Conservation (phyloP, 2,113 vertebrate genomes). For the Cololabis saira region DNA sequence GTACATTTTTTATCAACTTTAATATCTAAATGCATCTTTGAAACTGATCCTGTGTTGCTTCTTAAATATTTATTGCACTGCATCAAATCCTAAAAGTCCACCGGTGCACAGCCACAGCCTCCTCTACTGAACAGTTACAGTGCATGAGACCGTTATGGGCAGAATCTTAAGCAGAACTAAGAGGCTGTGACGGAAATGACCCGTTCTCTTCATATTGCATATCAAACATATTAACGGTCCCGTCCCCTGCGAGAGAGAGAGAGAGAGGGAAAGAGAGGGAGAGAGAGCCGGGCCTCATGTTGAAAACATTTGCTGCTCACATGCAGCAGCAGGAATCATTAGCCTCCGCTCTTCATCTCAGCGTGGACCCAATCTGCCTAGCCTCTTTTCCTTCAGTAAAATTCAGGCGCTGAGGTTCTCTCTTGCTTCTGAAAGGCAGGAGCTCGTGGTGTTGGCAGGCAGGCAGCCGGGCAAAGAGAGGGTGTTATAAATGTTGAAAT, state of each 20-base stretch:
- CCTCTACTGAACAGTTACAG: conserved; percentile 4
- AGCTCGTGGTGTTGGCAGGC: not conserved
- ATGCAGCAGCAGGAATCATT: conserved; percentile 5
- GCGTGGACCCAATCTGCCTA: conserved; percentile 13
- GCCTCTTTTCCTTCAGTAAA: conserved; percentile 14
- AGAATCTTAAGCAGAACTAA: conserved; percentile 8
- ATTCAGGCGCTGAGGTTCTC: conserved; percentile 1
- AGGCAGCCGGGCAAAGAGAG: not conserved
- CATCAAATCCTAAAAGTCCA: conserved; percentile 1
- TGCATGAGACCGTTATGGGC: not conserved
- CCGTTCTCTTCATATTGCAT: not conserved
- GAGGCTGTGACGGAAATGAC: conserved; percentile 2
- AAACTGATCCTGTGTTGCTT: not conserved
- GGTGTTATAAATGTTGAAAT: not conserved
- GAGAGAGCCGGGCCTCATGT: not conserved
- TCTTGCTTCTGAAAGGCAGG: not conserved
- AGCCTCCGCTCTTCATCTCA: conserved; percentile 3
- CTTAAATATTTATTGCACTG: conserved; percentile 6
- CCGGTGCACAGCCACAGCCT: not conserved
- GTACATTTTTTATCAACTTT: not conserved
- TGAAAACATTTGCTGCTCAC: not conserved
- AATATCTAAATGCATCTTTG: not conserved
- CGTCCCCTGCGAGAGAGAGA: too few species aligned
- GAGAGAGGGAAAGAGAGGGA: too few species aligned
- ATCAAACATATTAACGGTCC: not conserved